Base-by-base conservation (phyloP, 2,113 vertebrate genomes). In the Guaruba guarouba region DNA sequence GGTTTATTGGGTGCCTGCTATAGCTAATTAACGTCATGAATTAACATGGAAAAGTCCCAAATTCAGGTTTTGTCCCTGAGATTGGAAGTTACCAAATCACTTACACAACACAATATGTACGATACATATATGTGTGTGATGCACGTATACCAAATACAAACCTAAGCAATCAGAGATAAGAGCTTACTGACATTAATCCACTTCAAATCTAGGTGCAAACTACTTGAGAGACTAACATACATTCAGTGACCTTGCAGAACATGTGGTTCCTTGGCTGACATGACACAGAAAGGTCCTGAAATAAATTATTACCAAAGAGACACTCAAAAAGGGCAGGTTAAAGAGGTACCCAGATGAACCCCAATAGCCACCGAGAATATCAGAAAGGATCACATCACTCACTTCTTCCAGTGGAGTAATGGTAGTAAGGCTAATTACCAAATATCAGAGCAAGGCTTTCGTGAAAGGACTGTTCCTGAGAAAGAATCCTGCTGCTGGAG, bases 211-310 rank as follows among this genome's bases (percentile, higher is more conserved):
- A 97, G 91, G 80, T 96, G 97, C 94, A 97, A 92, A 66, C 76
- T 43, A 51, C 94, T 97, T 96, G 92, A 95, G 94, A 97, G 96
- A 91, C 82, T 96, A 97, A 92, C 93, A 91, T 4, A 23, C 77
- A 90, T 94, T 94, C 88, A 57, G 75, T 96, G 96, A 95, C 97
- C 96, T 97, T 97, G 97, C 96, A 95, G 90, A 97, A 91, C 83
- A 75, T 62, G 92, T 17, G 6, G 92, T 90, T 96, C 90, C 95
- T 94, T 31, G 14, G 83, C 94, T 97, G 96, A 89, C 1, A 4
- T 15, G 61, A 91, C 88, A 96, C 73, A 97, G 95, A 97, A 96
- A 97, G 94, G 85, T 93, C 79, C 79, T 83, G 93, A 94, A 95
- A 95, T 91, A 96, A 97, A 74, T 18, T 6, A 89, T 87, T 95